Evolutionary conservation across 2,113 vertebrate species (phyloP).

Genomic region (Octodon degus): DNA sequence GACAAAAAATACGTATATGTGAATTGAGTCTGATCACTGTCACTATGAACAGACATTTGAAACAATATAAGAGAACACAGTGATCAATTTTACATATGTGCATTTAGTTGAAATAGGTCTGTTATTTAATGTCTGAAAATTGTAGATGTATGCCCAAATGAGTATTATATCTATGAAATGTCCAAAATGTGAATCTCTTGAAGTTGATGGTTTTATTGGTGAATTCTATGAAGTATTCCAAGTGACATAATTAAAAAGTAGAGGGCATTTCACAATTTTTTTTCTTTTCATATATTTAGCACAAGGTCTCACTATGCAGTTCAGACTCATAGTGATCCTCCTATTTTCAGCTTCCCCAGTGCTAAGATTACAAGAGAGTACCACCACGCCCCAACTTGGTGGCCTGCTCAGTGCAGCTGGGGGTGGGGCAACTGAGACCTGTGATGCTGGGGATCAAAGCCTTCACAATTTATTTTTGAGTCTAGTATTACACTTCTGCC

Average conservation of each 20-base stretch:
- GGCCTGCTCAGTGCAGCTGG: no score
- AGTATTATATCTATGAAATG: background rate
- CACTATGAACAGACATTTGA: background rate
- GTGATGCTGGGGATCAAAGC: no score
- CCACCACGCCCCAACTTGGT: no score
- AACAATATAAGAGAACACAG: background rate
- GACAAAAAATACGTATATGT: background rate
- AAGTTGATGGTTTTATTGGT: background rate
- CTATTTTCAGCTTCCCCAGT: no score
- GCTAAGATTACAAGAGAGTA: no score
- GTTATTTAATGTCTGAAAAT: background rate
- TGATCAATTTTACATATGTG: background rate
- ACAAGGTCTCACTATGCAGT: no score
- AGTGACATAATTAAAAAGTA: background rate
- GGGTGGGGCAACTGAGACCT: no score
- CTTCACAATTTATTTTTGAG: background rate
- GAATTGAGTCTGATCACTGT: background rate
- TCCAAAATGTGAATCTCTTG: background rate
- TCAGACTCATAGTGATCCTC: no score
- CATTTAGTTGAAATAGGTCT: background rate
- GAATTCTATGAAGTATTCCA: background rate
- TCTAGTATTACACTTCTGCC: background rate
- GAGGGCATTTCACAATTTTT: background rate
- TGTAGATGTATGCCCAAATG: background rate
- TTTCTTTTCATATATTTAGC: background rate